phyloP scores from a whole-genome alignment of 2,888 invertebrate genomes.

The Ametastegia equiseti region DNA sequence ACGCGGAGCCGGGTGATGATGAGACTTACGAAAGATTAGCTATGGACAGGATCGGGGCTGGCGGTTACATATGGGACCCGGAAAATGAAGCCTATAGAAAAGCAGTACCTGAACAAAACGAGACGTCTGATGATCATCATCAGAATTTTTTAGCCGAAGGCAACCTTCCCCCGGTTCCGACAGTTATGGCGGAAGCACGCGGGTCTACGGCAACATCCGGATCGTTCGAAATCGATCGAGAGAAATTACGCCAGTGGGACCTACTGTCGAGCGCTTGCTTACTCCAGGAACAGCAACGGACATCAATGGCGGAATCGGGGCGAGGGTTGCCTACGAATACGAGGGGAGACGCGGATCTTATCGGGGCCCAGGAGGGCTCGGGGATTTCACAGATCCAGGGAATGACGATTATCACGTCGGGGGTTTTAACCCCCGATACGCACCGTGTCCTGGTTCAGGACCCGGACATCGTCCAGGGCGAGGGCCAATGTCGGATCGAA shows the following conservation, averaged over 20 bases:
- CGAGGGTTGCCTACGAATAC: slow-evolving; percentile 72
- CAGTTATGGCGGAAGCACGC: slow-evolving; percentile 58
- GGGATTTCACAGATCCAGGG: slow-evolving; percentile 69
- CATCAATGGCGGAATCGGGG: slow-evolving; percentile 80
- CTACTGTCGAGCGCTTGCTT: slow-evolving; percentile 87
- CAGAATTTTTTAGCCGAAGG: slow-evolving; percentile 77
- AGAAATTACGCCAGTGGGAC: slow-evolving; percentile 93
- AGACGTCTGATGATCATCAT: slow-evolving; percentile 48
- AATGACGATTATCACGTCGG: slow-evolving; percentile 78
- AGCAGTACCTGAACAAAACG: slow-evolving; percentile 49
- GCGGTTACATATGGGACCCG: slow-evolving; percentile 74
- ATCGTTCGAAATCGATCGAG: slow-evolving; percentile 84
- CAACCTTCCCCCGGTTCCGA: slow-evolving; percentile 72
- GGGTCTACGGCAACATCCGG: slow-evolving; percentile 66
- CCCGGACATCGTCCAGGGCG: slow-evolving; percentile 2
- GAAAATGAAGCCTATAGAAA: slow-evolving; percentile 72
- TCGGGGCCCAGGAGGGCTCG: slow-evolving; percentile 62
- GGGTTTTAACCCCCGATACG: slow-evolving; percentile 71
- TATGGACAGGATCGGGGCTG: slow-evolving; percentile 71
- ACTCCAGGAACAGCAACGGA: slow-evolving; percentile 73
- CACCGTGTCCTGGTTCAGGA: slow-evolving; percentile 35
- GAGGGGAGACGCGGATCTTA: slow-evolving; percentile 70
- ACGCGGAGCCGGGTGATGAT: slow-evolving; percentile 78
- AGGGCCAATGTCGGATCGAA: background rate
- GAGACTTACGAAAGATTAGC: slow-evolving; percentile 80